These are phyloP conservation scores for Pseudococcus longispinus DNA, from an alignment of 2,888 invertebrate genomes.

Conservation along the genomic window DNA sequence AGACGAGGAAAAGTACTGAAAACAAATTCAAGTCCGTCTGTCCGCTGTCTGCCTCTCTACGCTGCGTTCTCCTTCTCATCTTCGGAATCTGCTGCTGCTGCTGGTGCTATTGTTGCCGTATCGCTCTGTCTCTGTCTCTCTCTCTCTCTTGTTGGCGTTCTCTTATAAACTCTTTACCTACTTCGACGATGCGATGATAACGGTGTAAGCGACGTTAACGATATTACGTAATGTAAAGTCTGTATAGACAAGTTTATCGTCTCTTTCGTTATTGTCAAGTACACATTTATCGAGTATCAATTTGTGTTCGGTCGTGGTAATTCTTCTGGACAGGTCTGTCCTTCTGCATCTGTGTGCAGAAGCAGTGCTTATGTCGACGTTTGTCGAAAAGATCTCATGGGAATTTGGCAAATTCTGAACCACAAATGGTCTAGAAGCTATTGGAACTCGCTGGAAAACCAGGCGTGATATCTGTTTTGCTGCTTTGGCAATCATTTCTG, in stretches of 20 bases:
- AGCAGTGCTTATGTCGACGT: too few species aligned
- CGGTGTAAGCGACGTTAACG: neutral
- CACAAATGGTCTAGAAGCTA: too few species aligned
- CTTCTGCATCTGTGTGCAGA: too few species aligned
- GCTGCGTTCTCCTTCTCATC: neutral
- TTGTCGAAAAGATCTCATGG: too few species aligned
- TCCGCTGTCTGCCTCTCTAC: constrained; percentile 45
- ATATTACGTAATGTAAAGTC: neutral
- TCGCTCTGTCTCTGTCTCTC: neutral
- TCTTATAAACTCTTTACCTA: neutral
- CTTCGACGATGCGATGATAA: neutral
- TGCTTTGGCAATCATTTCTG: too few species aligned
- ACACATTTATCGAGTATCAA: too few species aligned
- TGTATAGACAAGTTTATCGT: neutral
- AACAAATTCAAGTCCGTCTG: constrained; percentile 54
- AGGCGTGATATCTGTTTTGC: too few species aligned
- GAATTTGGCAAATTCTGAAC: too few species aligned
- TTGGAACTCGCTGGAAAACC: too few species aligned
- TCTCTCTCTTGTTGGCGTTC: neutral
- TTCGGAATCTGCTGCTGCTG: neutral
- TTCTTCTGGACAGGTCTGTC: too few species aligned
- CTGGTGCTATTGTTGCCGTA: too few species aligned
- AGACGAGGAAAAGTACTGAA: constrained; percentile 54
- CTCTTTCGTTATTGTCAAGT: neutral
- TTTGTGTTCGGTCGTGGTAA: too few species aligned